Evolutionary conservation across 92 coral and sea anemone genomes (phyloP).

Genomic region (Muricea muricata): DNA sequence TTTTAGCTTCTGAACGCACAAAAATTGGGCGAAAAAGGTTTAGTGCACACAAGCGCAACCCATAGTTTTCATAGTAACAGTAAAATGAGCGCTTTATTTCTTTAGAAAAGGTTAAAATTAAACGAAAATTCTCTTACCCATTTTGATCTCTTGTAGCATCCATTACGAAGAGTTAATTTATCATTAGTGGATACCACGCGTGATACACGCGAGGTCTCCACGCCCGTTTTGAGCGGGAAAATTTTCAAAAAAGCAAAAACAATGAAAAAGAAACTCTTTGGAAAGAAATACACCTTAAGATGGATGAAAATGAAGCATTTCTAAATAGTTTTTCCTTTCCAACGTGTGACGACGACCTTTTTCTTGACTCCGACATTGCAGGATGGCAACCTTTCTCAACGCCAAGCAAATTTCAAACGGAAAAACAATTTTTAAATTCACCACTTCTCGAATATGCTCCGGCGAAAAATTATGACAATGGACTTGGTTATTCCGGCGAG

Average conservation of each 20-base stretch:
- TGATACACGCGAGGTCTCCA: slow-evolving; percentile 18
- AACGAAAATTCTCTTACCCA: slow-evolving; percentile 9
- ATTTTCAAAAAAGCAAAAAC: neutral
- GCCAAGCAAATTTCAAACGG: slow-evolving; percentile 1
- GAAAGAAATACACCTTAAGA: neutral
- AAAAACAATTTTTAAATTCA: neutral
- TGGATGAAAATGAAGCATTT: slow-evolving; percentile 4
- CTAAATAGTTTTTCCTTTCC: neutral
- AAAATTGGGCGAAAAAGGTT: no score
- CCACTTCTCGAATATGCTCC: neutral
- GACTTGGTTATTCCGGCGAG: neutral
- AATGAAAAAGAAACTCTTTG: neutral
- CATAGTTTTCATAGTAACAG: neutral
- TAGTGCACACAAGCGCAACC: neutral
- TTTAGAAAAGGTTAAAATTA: neutral
- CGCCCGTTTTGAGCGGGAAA: slow-evolving; percentile 23
- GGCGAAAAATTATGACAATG: neutral
- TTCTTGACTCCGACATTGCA: neutral
- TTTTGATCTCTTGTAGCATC: slow-evolving; percentile 23
- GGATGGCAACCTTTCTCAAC: slow-evolving; percentile 29
- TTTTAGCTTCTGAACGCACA: no score
- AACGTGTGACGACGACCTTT: neutral
- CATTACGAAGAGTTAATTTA: no score
- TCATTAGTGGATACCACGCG: no score
- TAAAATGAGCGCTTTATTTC: neutral